Conservation (phyloP, 2,797 vertebrate genomes). For the Anas acuta region DNA sequence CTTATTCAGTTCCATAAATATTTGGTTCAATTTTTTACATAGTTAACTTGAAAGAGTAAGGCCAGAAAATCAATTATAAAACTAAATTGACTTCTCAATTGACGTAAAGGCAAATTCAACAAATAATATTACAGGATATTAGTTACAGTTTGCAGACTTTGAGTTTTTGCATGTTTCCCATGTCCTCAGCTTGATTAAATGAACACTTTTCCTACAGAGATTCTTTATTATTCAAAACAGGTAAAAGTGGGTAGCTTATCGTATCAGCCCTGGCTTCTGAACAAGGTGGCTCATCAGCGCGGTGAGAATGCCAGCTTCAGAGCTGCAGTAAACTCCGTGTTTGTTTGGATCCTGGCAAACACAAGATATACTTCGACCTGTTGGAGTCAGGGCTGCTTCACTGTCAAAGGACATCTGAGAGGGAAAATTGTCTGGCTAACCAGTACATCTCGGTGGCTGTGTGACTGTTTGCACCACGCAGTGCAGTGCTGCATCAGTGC, state of each 20-base stretch:
- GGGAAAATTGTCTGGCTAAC: not conserved
- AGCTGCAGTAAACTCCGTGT: not conserved
- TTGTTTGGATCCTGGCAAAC: not conserved
- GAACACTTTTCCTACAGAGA: constrained; percentile 19
- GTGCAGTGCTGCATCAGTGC: not conserved
- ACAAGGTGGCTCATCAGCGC: not conserved
- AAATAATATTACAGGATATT: constrained; percentile 71
- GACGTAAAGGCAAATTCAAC: constrained; percentile 69
- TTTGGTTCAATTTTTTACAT: constrained; percentile 58
- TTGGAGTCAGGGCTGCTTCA: not conserved
- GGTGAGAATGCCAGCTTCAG: not conserved
- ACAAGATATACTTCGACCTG: not conserved
- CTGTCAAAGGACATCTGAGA: not conserved
- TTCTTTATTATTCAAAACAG: constrained; percentile 41
- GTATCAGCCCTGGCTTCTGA: not conserved
- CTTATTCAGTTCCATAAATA: constrained; percentile 33
- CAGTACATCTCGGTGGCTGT: not conserved
- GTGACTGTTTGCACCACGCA: fast-evolving
- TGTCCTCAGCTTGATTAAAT: constrained; percentile 56
- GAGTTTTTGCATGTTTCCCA: constrained; percentile 50
- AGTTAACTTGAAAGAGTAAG: constrained; percentile 70
- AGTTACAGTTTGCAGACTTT: constrained; percentile 64
- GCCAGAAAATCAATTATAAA: constrained; percentile 74
- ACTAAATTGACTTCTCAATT: constrained; percentile 73
- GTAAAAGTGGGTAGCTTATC: constrained; percentile 14